These are phyloP conservation scores for Lochmaea capreae DNA, from an alignment of 2,888 invertebrate species.

Conservation along the genomic window DNA sequence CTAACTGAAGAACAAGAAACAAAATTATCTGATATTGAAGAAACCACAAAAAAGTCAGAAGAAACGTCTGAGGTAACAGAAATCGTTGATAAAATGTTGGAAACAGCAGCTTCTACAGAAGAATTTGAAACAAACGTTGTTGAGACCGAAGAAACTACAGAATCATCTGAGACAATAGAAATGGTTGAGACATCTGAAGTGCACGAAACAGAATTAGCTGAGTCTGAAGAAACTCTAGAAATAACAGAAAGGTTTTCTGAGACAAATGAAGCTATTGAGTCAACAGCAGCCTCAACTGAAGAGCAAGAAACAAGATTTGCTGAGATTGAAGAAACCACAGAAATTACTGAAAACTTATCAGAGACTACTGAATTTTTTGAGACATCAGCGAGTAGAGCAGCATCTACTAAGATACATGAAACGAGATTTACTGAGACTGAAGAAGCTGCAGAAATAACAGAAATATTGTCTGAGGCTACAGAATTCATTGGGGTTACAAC, in stretches of 20 bases:
- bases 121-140: no score
- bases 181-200: background rate
- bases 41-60: background rate
- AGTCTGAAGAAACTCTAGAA: background rate
- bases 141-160: background rate
- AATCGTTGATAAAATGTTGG: background rate
- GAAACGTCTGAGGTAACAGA: background rate
- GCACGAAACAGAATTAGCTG: background rate
- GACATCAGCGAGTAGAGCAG: background rate
- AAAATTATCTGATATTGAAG: background rate
- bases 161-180: constrained; percentile 1
- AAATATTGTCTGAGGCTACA: background rate
- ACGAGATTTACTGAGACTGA: background rate
- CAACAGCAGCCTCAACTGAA: background rate
- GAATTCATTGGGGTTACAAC: background rate
- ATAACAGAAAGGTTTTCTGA: background rate
- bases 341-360: background rate
- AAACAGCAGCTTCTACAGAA: no score
- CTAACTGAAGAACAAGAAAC: background rate
- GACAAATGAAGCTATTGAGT: no score
- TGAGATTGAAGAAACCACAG: background rate
- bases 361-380: constrained; percentile 2
- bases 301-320: background rate
- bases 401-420: no score
- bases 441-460: background rate